Evolutionary conservation across 2,113 vertebrate genomes (phyloP), one percentile per base, ranked within the genome.

Genomic region (Euleptes europaea): DNA sequence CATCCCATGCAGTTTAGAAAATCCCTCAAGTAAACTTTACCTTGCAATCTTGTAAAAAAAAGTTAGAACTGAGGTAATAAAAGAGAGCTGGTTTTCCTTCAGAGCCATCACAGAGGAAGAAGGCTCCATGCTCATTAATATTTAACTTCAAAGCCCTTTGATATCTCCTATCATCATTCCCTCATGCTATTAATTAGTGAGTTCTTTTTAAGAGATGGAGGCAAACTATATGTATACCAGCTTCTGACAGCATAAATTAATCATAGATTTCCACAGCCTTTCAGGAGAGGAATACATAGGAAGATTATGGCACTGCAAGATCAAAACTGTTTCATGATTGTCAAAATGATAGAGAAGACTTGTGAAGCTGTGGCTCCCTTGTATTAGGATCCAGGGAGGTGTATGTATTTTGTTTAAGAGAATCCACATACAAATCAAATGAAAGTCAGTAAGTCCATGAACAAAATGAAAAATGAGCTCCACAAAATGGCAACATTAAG

Each of bases 201-300:
- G 69, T 70, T 86, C 38, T 13, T 78, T 88, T 82, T 73, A 49
- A 0, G 0, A 44, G 13, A 84, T 6, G 40, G 54, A 86, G 23
- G 19, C 67, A 73, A 72, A 13, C 13, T 78, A 51, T 70, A 15
- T 33, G 73, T 69, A 57, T 78, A 33, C 15, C 72, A 85, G 3
- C 51, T 33, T 88, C 38, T 87, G 21, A 69, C 86, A 76, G 9
- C 8, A 47, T 74, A 35, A 88, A 85, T 80, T 73, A 73, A 65
- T 81, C 0, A 0, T 78, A 86, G 75, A 74, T 74, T 75, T 44
- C 38, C 38, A 47, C 13, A 78, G 21, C 40, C n/a, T 38, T 65
- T 63, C n/a, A 73, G 42, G 51, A 26, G 51, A 33, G 23, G 54
- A 54, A 74, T 19, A 35, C 38, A 31, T 47, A 1, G 1, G 2